Base-by-base conservation (phyloP, 2,797 vertebrate genomes). In the Eospalax fontanierii region DNA sequence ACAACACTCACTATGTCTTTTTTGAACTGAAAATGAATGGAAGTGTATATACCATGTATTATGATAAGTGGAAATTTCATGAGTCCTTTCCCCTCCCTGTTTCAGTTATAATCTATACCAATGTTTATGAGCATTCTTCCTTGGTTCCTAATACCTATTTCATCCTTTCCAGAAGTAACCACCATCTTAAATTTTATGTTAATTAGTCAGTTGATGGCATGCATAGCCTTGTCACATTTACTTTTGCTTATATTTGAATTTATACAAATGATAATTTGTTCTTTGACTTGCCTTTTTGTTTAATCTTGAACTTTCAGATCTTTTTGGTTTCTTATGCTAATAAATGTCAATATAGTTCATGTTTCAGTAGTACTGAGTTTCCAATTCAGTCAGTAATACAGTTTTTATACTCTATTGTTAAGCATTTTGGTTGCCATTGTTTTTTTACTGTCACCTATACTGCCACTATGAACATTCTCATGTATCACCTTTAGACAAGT, bases 161-260 rank as follows among this genome's bases (percentile, higher is more conserved):
- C 46, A 50, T 50, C 46, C 46, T 50, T 11, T 50, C 46, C 46
- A 50, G 46, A 50, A 11, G 46, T 50, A 50, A 50, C 46, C 46
- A 50, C 46, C 46, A 50, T 50, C 46, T 11, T 50, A 50, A 50
- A 50, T 50, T 50, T 6, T 50, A 11, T 50, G 46, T 90, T 70
- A 54, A 4, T 76, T 18, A 26, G 3, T 89, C n/a, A 81, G 28
- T 90, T 89, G 59, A 6, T 26, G 87, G 22, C 76, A 38, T 94
- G 71, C 79, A 15, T 82, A 66, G 24, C 59, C 35, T 80, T 85
- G 28, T 90, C 43, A 80, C 14, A 50, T 70, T 87, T 66, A 57
- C 11, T 75, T 89, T 96, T 76, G n/a, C 63, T 33, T 80, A 3
- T 81, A 9, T 71, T 95, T 95, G 78, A 73, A 95, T 94, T 61